Percentiles rank a stretch among this genome's conserved stretches.
Conservation (phyloP, 2,113 vertebrate species). For the Zosterops borbonicus region DNA sequence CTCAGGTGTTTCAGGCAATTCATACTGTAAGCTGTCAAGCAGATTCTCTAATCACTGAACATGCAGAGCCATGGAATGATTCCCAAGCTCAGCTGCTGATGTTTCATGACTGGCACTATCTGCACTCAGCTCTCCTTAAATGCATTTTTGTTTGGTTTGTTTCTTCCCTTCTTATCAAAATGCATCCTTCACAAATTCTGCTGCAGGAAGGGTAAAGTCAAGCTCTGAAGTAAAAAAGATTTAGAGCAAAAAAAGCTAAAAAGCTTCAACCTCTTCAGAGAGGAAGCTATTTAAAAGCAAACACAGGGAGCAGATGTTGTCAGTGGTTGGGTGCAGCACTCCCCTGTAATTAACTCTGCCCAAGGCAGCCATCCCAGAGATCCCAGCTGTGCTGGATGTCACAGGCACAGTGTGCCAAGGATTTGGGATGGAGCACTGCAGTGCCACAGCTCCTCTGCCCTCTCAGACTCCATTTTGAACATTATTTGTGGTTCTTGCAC, state of each 20-base stretch:
- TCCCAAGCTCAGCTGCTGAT: neutral
- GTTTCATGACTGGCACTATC: neutral
- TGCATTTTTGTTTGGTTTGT: neutral
- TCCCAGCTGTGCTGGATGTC: neutral
- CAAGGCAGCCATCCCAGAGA: neutral
- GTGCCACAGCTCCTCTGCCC: neutral
- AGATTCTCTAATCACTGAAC: neutral
- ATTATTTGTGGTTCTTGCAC: neutral
- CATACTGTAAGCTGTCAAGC: neutral
- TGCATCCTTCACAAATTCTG: neutral
- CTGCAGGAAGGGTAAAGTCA: neutral
- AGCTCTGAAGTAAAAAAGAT: neutral
- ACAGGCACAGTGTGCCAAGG: neutral
- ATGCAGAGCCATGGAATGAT: neutral
- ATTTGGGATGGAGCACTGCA: neutral
- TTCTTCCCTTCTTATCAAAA: neutral
- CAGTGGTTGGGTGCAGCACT: neutral
- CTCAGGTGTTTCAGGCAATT: neutral
- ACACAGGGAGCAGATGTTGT: neutral
- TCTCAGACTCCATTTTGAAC: neutral
- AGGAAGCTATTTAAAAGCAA: neutral
- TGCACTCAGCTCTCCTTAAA: neutral
- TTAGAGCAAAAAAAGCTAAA: neutral
- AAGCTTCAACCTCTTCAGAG: neutral
- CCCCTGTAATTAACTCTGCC: conserved; percentile 24